phyloP scores from a whole-genome alignment of 2,888 invertebrate species.

The Lamellibrachia satsuma region DNA sequence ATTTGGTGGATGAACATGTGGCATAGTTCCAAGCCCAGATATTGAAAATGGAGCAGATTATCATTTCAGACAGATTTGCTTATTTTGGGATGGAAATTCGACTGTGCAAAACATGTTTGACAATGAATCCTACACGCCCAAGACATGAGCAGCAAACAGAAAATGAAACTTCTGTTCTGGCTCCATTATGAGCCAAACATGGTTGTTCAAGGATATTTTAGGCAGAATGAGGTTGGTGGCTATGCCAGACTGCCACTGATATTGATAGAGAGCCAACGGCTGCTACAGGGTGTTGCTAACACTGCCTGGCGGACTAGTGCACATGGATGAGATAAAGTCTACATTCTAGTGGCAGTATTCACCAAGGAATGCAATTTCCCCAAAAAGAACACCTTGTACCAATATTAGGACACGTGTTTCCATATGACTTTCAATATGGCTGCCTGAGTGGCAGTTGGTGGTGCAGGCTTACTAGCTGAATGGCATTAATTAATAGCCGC shows the following conservation, averaged over 20 bases:
- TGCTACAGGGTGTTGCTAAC: not conserved
- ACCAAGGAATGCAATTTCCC: not conserved
- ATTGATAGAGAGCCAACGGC: not conserved
- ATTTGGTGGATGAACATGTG: not conserved
- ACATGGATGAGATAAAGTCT: not conserved
- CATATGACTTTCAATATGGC: not conserved
- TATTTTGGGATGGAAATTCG: not conserved
- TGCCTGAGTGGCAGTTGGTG: not conserved
- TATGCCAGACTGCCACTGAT: not conserved
- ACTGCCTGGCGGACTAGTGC: not conserved
- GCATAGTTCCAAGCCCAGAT: not conserved
- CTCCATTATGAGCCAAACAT: not conserved
- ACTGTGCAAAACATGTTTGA: not conserved
- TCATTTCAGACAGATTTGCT: not conserved
- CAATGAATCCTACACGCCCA: not conserved
- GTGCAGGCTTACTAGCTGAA: not conserved
- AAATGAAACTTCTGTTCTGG: not conserved
- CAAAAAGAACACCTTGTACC: slow-evolving; percentile 10
- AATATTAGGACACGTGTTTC: not conserved
- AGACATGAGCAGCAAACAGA: not conserved
- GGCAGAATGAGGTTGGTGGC: not conserved
- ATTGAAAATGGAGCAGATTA: not conserved
- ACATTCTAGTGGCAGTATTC: not conserved
- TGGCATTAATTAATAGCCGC: not conserved
- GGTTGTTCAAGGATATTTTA: not conserved